Conservation (phyloP, 2,888 invertebrate genomes). For the Temnothorax unifasciatus region DNA sequence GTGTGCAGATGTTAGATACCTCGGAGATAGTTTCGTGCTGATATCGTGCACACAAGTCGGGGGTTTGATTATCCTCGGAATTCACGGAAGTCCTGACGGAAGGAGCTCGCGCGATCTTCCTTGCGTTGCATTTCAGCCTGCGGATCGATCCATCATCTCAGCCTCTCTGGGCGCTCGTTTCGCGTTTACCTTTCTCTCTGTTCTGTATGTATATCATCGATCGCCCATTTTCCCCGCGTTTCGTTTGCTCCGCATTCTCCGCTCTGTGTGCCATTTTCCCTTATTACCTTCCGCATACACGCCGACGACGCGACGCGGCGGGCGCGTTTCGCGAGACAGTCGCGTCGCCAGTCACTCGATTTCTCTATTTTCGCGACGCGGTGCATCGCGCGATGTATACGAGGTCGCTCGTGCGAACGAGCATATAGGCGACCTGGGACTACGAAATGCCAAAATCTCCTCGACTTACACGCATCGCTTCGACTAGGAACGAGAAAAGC, state of each 20-base stretch:
- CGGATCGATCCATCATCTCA: conserved; percentile 36
- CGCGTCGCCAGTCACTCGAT: conserved; percentile 28
- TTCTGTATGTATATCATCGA: not conserved
- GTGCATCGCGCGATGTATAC: conserved; percentile 30
- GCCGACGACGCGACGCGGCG: not conserved
- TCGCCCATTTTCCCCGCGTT: conserved; percentile 20
- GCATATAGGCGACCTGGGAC: conserved; percentile 11
- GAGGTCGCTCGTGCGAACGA: conserved; percentile 36
- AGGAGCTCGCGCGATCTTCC: not conserved
- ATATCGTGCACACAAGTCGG: conserved; percentile 23
- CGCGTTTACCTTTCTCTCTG: conserved; percentile 13
- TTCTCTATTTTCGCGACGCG: conserved; percentile 49
- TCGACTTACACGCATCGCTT: conserved; percentile 21
- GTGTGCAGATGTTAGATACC: conserved; percentile 7
- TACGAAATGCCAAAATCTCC: conserved; percentile 64
- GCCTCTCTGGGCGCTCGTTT: not conserved
- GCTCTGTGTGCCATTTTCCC: conserved; percentile 5
- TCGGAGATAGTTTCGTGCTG: not conserved
- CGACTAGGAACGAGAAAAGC: conserved; percentile 21
- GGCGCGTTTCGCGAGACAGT: conserved; percentile 37
- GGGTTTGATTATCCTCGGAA: conserved; percentile 29
- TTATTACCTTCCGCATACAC: conserved; percentile 30
- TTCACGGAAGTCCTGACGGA: conserved; percentile 24
- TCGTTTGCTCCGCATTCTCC: conserved; percentile 36
- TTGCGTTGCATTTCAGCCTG: conserved; percentile 13